Base-by-base conservation (phyloP, 2,113 vertebrate species). In the Gymnobelideus leadbeateri region DNA sequence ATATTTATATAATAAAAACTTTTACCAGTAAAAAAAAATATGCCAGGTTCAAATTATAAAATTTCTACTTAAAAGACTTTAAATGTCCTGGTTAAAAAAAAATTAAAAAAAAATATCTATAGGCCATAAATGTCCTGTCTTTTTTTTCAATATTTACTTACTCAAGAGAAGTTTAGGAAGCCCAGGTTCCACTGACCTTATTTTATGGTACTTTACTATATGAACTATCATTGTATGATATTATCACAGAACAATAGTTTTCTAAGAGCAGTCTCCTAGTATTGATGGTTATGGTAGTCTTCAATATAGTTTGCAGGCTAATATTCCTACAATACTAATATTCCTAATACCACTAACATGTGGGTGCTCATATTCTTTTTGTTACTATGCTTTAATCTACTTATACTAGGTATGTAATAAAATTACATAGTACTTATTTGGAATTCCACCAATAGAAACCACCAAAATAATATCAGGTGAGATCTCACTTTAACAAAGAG, bases 1-100 rank as follows among this genome's bases (percentile, higher is more conserved):
- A 91, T 53, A 95, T 23, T 61, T 91, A 77, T 24, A 89, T 77
- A 77, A 16, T 37, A 77, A 77, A 77, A 77, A 77, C 61, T 77
- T 61, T 77, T 77, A 77, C 37, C 37, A 77, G 61, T n/a, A 77
- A 77, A n/a, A 31, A 37, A 61, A 61, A 31, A 31, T n/a, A 43
- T 84, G 4, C 43, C 8, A 21, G 43, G 9, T 43, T n/a, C 68
- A 84, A 43, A 21, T 84, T 43, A 84, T 23, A 84, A 43, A 43
- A 21, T 84, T 84, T 43, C 43, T 43, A 84, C n/a, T 84, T 84
- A 43, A 84, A 92, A 94, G 51, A 43, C 14, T 50, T 91, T 12
- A 53, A 26, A 53, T 92, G 91, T 6, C 84, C 0, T 90, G 51
- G 53, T 28, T 49, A 49, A 49, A 49, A 49, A 49, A 26, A 16